These are phyloP conservation scores for Lagopus muta DNA, from an alignment of 2,113 vertebrate genomes.

Conservation along the genomic window DNA sequence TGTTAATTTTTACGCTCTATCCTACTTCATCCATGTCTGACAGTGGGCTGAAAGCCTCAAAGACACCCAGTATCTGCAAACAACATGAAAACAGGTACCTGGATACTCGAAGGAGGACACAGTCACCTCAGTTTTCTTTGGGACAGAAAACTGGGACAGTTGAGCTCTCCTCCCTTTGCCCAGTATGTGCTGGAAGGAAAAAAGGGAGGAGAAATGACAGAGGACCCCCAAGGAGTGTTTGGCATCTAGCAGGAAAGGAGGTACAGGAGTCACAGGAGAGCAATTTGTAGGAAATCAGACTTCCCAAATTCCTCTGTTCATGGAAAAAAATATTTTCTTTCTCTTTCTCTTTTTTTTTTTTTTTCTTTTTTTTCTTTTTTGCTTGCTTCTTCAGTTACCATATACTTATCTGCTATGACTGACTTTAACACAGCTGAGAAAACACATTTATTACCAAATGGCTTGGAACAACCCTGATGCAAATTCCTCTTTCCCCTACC, in stretches of 20 bases:
- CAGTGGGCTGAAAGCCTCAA: neutral
- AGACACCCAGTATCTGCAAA: neutral
- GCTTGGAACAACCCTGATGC: neutral
- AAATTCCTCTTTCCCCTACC: neutral
- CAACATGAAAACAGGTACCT: neutral
- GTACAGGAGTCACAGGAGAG: neutral
- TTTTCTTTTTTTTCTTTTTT: no score
- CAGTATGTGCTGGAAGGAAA: neutral
- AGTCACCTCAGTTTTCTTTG: rapidly evolving
- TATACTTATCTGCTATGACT: neutral
- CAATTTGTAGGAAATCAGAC: neutral
- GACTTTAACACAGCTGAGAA: neutral
- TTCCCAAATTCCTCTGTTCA: neutral
- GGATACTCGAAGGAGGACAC: neutral
- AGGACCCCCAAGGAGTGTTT: neutral
- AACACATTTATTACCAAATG: neutral
- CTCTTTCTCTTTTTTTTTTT: no score
- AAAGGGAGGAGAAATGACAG: neutral
- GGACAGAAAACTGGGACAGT: neutral
- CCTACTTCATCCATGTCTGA: neutral
- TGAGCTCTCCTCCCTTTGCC: neutral
- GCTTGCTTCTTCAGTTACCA: neutral
- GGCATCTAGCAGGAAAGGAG: neutral
- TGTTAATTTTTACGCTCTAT: neutral
- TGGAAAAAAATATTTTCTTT: neutral